These are phyloP conservation scores for Pseudorasbora parva DNA, from an alignment of 2,113 vertebrate species.

Conservation along the genomic window DNA sequence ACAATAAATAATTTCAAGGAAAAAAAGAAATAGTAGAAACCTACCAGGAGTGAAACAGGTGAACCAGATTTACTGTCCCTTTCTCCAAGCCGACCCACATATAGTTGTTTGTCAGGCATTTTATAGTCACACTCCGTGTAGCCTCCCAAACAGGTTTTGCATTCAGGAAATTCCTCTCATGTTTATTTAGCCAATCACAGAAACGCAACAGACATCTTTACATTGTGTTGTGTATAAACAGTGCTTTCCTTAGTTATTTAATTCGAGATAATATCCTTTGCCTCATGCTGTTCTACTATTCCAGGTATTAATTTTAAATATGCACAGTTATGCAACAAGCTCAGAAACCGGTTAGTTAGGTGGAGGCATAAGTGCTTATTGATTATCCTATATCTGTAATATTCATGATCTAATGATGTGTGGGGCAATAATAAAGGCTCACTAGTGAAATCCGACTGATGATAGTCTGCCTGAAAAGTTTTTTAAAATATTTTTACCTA, in stretches of 20 bases:
- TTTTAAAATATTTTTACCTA: not conserved
- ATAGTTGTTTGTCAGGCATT: not conserved
- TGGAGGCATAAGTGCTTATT: not conserved
- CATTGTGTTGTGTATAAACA: not conserved
- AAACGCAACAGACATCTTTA: not conserved
- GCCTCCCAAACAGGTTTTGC: constrained; percentile 55
- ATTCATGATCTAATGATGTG: not conserved
- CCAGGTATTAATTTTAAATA: not conserved
- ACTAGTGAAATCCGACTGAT: not conserved
- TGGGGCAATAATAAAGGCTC: not conserved
- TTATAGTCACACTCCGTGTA: constrained; percentile 29
- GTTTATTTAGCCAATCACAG: constrained; percentile 17
- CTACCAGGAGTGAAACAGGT: constrained; percentile 35
- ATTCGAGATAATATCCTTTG: not conserved
- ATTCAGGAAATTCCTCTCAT: not conserved
- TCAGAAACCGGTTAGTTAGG: not conserved
- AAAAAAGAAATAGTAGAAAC: not conserved
- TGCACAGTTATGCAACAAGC: not conserved
- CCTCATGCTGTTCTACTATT: not conserved
- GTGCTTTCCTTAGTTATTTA: not conserved
- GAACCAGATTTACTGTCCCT: constrained; percentile 5
- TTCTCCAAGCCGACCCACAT: not conserved
- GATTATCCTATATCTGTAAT: not conserved
- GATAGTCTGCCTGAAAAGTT: not conserved
- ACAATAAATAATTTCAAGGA: not conserved